Evolutionary conservation across 1,140 invertebrate genomes (phyloP).

Genomic region (Centruroides sculpturatus): DNA sequence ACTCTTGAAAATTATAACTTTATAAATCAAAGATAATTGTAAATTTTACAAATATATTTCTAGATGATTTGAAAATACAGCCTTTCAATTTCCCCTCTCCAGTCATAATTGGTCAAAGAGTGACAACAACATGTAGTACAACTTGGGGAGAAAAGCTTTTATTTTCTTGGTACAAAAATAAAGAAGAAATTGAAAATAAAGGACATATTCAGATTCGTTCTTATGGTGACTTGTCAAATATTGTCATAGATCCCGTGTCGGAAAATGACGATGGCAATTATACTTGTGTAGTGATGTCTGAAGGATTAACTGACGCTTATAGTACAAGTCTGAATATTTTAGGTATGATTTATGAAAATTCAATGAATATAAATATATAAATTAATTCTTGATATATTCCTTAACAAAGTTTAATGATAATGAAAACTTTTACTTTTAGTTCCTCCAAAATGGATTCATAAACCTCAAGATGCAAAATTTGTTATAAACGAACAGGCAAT

Average conservation of each 20-base stretch:
- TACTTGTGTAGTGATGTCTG: no score
- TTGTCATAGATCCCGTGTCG: not conserved
- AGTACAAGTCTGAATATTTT: not conserved
- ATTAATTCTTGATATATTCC: no score
- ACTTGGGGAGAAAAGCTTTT: not conserved
- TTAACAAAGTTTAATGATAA: no score
- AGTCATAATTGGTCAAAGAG: not conserved
- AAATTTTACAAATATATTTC: not conserved
- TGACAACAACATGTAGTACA: constrained; percentile 4
- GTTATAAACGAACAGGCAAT: constrained; percentile 13
- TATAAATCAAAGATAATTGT: not conserved
- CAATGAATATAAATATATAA: no score
- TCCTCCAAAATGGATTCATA: constrained; percentile 9
- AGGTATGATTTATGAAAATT: constrained; percentile 1
- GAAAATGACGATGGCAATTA: not conserved
- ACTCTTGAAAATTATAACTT: no score
- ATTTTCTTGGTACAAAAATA: constrained; percentile 10
- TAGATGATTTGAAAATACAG: not conserved
- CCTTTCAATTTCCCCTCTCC: not conserved
- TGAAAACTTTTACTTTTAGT: not conserved
- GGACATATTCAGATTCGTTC: not conserved
- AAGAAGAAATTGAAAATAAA: not conserved
- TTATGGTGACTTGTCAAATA: not conserved
- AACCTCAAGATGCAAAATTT: not conserved
- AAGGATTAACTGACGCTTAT: not conserved